Evolutionary conservation across 1,140 invertebrate species (phyloP), one percentile per base, ranked within the genome.

Genomic region (Brachionus rubens): DNA sequence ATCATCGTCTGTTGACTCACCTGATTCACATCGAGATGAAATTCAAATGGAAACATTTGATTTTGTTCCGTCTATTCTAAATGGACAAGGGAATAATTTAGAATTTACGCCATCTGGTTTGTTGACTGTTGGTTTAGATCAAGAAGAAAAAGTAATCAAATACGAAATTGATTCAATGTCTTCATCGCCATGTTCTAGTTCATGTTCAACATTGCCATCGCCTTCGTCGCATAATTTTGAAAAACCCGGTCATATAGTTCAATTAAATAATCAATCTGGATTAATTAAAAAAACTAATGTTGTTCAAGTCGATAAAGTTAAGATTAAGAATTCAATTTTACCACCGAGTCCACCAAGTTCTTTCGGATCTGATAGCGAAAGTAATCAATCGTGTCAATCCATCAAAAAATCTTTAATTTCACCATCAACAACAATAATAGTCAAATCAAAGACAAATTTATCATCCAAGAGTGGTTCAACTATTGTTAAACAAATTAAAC

Each of bases 311-410:
- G 33, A 65, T 3, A 65, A 43, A 19, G 43, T 4, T 19, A 72
- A 72, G 12, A 72, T 21, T 19, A 72, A 72, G 14, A 36, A 16
- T 16, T 30, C 68, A 0, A 26, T 72, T 24, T 24, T 72, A 16
- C 68, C 68, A 36, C 68, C 68, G 0, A 72, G 68, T 33, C 68
- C 68, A 21, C 68, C 68, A 6, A 50, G 68, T 10, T 72, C 68
- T 12, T 50, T 72, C 26, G 46, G 68, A 21, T 72, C 68, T n/a
- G 68, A 72, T 30, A 50, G 43, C 30, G 68, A 72, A 41, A 72
- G 68, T 28, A 54, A 72, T 40, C 68, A 72, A 30, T 59, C 54
- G 28, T 33, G 54, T 9, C 54, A 59, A 40, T 59, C 54, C 6
- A 33, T 59, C 16, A 36, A 12, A 14, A 59, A 59, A 14, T n/a